Conservation (phyloP, 2,888 invertebrate genomes). For the Euplexia lucipara region DNA sequence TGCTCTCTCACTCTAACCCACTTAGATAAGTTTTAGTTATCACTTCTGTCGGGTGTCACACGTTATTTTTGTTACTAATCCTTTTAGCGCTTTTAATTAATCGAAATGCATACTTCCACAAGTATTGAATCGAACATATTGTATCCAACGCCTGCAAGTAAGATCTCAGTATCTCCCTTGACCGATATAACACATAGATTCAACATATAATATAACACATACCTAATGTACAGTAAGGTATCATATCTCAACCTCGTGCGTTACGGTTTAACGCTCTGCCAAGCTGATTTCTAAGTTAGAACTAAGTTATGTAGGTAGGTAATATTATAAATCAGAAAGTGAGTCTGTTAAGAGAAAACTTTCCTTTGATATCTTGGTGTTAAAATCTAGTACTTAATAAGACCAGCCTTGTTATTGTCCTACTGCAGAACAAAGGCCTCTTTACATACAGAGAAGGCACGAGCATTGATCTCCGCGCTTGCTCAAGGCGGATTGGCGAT, state of each 20-base stretch:
- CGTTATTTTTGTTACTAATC: no score
- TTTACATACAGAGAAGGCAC: no score
- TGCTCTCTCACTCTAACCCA: no score
- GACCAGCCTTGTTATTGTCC: no score
- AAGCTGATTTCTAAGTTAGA: conserved; percentile 42
- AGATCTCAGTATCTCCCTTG: conserved; percentile 30
- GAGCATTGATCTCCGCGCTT: no score
- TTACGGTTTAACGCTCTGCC: conserved; percentile 47
- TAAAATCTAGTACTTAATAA: not conserved
- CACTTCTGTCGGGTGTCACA: no score
- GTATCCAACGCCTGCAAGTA: conserved; percentile 3
- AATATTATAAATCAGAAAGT: conserved; percentile 34
- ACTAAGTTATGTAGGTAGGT: conserved; percentile 3
- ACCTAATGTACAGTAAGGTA: conserved; percentile 18
- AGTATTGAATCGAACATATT: conserved; percentile 12
- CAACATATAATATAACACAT: conserved; percentile 17
- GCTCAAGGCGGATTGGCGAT: no score
- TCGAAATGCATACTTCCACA: no score
- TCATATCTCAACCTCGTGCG: conserved; percentile 28
- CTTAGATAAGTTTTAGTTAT: no score
- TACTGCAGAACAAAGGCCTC: no score
- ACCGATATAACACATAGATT: conserved; percentile 23
- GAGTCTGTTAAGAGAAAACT: not conserved
- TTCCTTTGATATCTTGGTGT: conserved; percentile 7
- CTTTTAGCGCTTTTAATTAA: no score